Evolutionary conservation across 2,888 invertebrate genomes (phyloP).

Genomic region (Phoenoteleia sp.): DNA sequence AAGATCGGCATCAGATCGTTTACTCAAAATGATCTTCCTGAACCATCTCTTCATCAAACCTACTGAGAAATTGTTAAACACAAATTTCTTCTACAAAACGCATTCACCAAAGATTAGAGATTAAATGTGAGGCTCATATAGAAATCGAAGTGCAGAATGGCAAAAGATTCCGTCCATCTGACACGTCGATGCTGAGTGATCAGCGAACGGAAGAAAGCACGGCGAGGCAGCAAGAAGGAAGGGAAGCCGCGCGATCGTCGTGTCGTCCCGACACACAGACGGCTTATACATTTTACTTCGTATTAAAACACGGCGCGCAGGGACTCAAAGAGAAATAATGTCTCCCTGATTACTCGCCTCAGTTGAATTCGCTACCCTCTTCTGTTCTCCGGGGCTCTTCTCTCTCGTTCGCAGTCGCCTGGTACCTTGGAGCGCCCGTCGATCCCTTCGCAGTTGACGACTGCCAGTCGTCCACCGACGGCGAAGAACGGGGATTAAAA

Average conservation of each 20-base stretch:
- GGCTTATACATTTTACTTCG: conserved; percentile 83
- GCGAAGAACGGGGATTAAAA: conserved; percentile 84
- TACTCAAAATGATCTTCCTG: no score
- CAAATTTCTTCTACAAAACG: no score
- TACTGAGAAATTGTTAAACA: no score
- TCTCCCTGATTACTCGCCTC: conserved; percentile 86
- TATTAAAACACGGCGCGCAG: conserved; percentile 83
- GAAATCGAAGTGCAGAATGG: conserved; percentile 42
- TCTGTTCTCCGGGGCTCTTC: conserved; percentile 60
- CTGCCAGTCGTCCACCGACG: conserved; percentile 73
- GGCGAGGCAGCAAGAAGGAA: conserved; percentile 30
- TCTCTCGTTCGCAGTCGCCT: conserved; percentile 63
- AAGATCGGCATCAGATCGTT: no score
- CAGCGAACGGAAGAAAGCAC: conserved; percentile 73
- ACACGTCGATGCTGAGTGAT: conserved; percentile 79
- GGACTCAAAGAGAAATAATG: conserved; percentile 86
- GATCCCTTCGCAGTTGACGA: conserved; percentile 75
- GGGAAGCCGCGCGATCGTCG: no score
- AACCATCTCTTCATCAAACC: no score
- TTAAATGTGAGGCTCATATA: no score
- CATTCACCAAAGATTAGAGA: no score
- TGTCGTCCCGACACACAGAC: conserved; percentile 78
- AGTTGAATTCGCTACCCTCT: conserved; percentile 82
- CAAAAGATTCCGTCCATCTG: conserved; percentile 74
- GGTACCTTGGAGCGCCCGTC: conserved; percentile 54